These are phyloP conservation scores for Latrodectus hesperus DNA, from an alignment of 2,888 invertebrate genomes.

Conservation along the genomic window DNA sequence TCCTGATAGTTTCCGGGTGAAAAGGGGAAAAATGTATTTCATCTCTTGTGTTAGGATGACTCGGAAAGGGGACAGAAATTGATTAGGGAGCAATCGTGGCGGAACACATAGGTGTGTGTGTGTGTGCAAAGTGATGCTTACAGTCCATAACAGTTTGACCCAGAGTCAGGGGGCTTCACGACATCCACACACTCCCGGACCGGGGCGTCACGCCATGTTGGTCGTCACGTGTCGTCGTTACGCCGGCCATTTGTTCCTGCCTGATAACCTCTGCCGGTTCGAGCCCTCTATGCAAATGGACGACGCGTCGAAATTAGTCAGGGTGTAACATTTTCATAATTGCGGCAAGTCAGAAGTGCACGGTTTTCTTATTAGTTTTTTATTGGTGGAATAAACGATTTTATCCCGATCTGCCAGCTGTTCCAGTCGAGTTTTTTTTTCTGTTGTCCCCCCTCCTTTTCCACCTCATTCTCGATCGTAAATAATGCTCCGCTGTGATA, in stretches of 20 bases:
- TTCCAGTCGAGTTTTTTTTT: conserved; percentile 2
- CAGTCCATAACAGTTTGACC: conserved; percentile 53
- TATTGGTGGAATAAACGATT: conserved; percentile 38
- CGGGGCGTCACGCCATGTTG: conserved; percentile 52
- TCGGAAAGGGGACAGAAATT: background rate
- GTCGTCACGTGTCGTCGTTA: conserved; percentile 40
- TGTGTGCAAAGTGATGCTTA: conserved; percentile 18
- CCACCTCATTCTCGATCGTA: conserved; percentile 4
- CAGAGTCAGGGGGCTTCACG: conserved; percentile 28
- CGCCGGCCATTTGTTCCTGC: conserved; percentile 59
- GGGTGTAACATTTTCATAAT: conserved; percentile 67
- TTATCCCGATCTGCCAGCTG: conserved; percentile 64
- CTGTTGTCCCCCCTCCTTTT: background rate
- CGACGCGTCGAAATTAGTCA: conserved; percentile 60
- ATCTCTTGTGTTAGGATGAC: no score
- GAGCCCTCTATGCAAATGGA: conserved; percentile 50
- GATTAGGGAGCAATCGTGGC: conserved; percentile 9
- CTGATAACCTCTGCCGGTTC: conserved; percentile 41
- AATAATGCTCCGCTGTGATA: conserved; percentile 49
- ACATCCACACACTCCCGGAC: background rate
- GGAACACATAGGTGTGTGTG: conserved; percentile 2
- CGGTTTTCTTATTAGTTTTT: conserved; percentile 33
- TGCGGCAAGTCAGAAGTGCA: conserved; percentile 35
- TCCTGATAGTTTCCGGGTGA: no score
- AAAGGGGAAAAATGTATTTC: no score